These are phyloP conservation scores for Drosophila pallidifrons DNA, from an alignment of 1,140 invertebrate species.

Conservation along the genomic window DNA sequence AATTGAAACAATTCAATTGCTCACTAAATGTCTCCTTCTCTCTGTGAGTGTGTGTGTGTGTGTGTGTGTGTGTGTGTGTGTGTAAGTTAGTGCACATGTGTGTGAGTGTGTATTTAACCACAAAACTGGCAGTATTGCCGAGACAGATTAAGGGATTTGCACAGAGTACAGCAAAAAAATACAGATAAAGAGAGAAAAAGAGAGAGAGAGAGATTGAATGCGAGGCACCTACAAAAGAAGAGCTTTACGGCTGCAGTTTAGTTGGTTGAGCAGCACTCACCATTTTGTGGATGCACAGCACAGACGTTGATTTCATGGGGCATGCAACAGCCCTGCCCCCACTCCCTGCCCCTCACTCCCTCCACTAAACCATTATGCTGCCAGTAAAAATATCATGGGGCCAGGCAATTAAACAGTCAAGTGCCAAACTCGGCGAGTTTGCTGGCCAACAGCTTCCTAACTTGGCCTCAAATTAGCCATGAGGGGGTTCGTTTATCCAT, in stretches of 20 bases:
- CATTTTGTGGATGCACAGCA: conserved; percentile 61
- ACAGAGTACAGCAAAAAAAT: conserved; percentile 13
- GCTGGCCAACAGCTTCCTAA: conserved; percentile 19
- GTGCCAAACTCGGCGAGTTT: conserved; percentile 27
- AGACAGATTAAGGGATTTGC: conserved; percentile 76
- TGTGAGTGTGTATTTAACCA: conserved; percentile 60
- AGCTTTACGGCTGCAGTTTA: conserved; percentile 37
- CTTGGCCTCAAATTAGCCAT: conserved; percentile 2
- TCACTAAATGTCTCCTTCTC: conserved; percentile 35
- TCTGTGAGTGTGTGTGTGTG: conserved; percentile 31
- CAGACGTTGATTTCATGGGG: conserved; percentile 56
- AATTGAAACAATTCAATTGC: conserved; percentile 82
- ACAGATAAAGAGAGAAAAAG: too few species aligned
- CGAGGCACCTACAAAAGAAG: conserved; percentile 2
- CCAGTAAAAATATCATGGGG: conserved; percentile 20
- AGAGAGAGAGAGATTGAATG: background rate
- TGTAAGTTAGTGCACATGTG: conserved; percentile 16
- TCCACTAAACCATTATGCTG: conserved; percentile 25
- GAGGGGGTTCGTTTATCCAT: background rate
- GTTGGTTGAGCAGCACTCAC: conserved; percentile 21
- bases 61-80: conserved; percentile 48
- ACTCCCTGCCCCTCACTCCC: background rate
- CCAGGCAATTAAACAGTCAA: conserved; percentile 65
- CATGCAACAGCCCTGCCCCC: conserved; percentile 23
- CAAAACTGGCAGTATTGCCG: conserved; percentile 59